Base-by-base conservation (phyloP, 2,113 vertebrate species). In the Polypterus senegalus region DNA sequence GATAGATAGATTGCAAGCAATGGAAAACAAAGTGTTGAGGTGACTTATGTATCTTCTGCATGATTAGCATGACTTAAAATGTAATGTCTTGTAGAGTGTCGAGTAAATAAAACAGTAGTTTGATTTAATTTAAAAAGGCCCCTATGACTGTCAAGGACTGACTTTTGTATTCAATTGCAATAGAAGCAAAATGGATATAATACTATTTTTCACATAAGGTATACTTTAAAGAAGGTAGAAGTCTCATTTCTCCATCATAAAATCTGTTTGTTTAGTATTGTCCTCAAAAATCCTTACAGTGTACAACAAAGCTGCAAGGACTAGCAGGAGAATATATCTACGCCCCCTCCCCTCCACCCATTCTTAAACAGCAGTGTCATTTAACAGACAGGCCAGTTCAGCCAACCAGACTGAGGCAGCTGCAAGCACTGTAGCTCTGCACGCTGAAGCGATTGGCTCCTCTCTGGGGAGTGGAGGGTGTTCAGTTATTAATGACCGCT, bases 401-500 rank as follows among this genome's bases (percentile, higher is more conserved):
- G 81, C 88, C 92, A 91, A 91, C 77, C 87, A 76, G 80, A 69
- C 77, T 67, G 59, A 54, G 75, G 86, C 86, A 75, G 82, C 81
- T 79, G 75, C 77, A 74, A 77, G 63, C 2, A 54, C 73, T 70
- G 63, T 77, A 62, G 61, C 77, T 70, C 68, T 76, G 77, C 81
- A 68, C 86, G 74, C 70, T 51, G 61, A 61, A 74, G 79, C 84
- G 69, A 82, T 82, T 88, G 86, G 91, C 85, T 85, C 70, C 69
- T 77, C 79, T 82, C 80, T 43, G 75, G 86, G 86, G 86, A 88
- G 81, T 43, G 70, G 70, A 73, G 79, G 73, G 80, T 80, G 82
- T 74, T 79, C 79, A 69, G 81, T 88, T 88, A 79, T 85, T 84
- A 92, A 89, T 83, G 89, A 88, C 78, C 81, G 83, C 84, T 58